Conservation (phyloP, 2,888 invertebrate species). For the Hylaea fasciaria region DNA sequence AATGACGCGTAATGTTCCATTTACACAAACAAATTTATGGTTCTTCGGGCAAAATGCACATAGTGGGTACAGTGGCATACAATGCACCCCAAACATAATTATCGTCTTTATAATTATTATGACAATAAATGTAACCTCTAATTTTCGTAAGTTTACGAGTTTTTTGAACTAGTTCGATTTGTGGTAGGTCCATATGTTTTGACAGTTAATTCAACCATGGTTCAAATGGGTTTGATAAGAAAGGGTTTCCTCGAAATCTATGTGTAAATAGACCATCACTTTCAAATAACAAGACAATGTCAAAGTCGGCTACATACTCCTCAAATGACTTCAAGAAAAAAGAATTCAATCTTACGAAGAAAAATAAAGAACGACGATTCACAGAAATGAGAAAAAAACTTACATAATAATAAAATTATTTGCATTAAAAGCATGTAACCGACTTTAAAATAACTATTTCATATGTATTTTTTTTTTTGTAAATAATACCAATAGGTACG, state of each 20-base stretch:
- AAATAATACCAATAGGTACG: constrained; percentile 45
- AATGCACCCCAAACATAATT: no score
- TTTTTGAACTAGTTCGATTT: no score
- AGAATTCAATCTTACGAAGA: constrained; percentile 32
- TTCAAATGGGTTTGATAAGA: no score
- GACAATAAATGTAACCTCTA: no score
- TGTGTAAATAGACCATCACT: constrained; percentile 31
- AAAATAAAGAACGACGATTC: constrained; percentile 17
- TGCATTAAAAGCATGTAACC: constrained; percentile 51
- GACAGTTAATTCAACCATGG: no score
- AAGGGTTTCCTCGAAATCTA: background rate
- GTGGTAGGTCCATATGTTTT: no score
- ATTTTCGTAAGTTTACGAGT: no score
- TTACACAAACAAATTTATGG: constrained; percentile 15
- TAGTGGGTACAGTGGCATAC: no score
- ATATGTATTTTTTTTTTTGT: constrained; percentile 34
- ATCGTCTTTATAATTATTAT: no score
- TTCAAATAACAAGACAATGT: constrained; percentile 47
- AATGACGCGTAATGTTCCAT: constrained; percentile 22
- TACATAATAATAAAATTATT: constrained; percentile 32
- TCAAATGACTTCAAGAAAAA: constrained; percentile 21
- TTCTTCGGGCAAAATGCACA: background rate
- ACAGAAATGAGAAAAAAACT: constrained; percentile 13
- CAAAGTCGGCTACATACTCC: constrained; percentile 53
- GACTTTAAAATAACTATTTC: constrained; percentile 35